Evolutionary conservation across 1,140 invertebrate species (phyloP), one percentile per base, ranked within the genome.

Genomic region (Danaus melanippus): DNA sequence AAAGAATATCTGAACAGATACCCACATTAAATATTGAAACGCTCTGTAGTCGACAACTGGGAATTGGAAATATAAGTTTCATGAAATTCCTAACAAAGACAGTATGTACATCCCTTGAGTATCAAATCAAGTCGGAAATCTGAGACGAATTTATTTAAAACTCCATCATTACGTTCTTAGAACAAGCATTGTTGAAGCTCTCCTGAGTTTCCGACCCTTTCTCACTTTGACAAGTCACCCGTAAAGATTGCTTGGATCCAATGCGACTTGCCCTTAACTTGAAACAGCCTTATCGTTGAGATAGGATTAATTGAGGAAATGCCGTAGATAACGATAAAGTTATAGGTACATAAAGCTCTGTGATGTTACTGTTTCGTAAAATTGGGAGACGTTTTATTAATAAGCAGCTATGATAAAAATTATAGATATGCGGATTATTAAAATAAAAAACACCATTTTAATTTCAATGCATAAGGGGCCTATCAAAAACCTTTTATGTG

Each of bases 141-240:
- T 64, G 32, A 51, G 47, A 60, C 62, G 64, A 73, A 79, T 76
- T 84, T 75, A 77, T 72, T 74, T 77, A 76, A 76, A 84, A 80
- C 70, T 76, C 71, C 83, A 81, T 82, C 81, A 82, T 84, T 82
- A 80, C 66, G 74, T 79, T 81, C 76, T 83, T 75, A 74, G 69
- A 86, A 86, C 83, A 84, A 86, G 83, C 80, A 83, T 86, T 86
- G 83, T 86, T 84, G 80, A 83, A 79, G 80, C 74, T 84, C 79
- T 83, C 82, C 81, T 71, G 76, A 80, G 79, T 66, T 74, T 73
- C 71, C 71, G 81, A 86, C 83, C 83, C 83, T 84, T 84, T 80
- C 79, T 77, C 71, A 67, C 83, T 86, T 86, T 86, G 83, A 86
- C 80, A 79, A 86, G 77, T 84, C 80, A 80, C 75, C 79, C 80